phyloP scores from a whole-genome alignment of 2,888 invertebrate species.

The Chrysomela aeneicollis region DNA sequence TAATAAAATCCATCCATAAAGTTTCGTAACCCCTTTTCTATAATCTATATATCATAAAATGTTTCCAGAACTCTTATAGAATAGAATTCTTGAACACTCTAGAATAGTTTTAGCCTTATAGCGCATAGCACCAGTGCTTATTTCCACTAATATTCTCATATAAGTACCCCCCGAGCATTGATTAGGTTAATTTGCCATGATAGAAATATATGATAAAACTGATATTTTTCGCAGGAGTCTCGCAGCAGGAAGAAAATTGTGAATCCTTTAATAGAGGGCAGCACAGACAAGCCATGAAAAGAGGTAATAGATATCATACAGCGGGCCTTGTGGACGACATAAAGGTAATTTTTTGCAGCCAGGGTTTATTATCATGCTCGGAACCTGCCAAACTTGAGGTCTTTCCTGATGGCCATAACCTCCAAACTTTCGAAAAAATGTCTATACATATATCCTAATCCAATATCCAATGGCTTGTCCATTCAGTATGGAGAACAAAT shows the following conservation, averaged over 20 bases:
- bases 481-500: too few relatives aligned
- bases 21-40: too few relatives aligned
- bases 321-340: conserved; percentile 73
- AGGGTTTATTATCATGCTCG: too few relatives aligned
- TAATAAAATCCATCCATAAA: too few relatives aligned
- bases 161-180: conserved; percentile 19
- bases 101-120: conserved; percentile 32
- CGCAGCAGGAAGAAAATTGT: conserved; percentile 55
- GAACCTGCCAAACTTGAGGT: too few relatives aligned
- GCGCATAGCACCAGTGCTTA: conserved; percentile 38
- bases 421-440: too few relatives aligned
- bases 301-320: conserved; percentile 68
- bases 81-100: conserved; percentile 33
- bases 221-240: conserved; percentile 49
- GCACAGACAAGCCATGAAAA: conserved; percentile 62
- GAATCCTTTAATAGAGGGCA: conserved; percentile 59
- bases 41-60: too few relatives aligned
- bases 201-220: neutral
- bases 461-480: too few relatives aligned
- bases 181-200: neutral
- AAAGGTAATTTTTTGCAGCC: conserved; percentile 60
- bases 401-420: too few relatives aligned
- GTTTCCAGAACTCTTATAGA: conserved; percentile 27
- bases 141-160: conserved; percentile 20
- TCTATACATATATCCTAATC: too few relatives aligned